These are phyloP conservation scores for Eupeodes corollae DNA, from an alignment of 1,140 invertebrate species.

Conservation along the genomic window DNA sequence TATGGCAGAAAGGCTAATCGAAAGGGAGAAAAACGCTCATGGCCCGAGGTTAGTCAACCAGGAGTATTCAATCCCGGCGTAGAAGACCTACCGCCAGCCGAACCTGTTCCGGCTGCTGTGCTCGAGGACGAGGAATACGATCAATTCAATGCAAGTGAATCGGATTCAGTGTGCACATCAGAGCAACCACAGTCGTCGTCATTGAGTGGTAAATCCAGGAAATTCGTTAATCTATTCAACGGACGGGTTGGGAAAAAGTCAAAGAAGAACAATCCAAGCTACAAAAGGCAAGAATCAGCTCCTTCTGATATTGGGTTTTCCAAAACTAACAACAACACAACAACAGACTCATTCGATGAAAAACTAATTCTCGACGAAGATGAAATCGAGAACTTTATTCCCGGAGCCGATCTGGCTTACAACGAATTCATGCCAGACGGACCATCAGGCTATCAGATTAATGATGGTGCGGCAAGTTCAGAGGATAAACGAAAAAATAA, in stretches of 20 bases:
- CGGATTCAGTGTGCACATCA: conserved; percentile 13
- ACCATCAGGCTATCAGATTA: conserved; percentile 28
- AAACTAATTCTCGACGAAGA: conserved; percentile 31
- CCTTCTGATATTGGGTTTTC: conserved; percentile 8
- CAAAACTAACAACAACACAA: not conserved
- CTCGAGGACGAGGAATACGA: not conserved
- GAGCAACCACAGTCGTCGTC: conserved; percentile 10
- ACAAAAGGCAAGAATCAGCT: conserved; percentile 26
- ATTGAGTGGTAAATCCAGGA: too few relatives aligned
- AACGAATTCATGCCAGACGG: conserved; percentile 37
- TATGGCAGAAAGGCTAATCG: conserved; percentile 22
- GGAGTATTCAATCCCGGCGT: too few relatives aligned
- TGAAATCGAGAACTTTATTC: conserved; percentile 31
- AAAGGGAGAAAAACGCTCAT: conserved; percentile 22
- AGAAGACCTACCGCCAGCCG: too few relatives aligned
- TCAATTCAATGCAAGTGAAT: conserved; percentile 21
- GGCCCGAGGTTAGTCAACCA: conserved; percentile 17
- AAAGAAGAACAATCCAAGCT: conserved; percentile 4
- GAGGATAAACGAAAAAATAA: conserved; percentile 33
- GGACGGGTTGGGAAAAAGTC: not conserved
- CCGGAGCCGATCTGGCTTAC: conserved; percentile 29
- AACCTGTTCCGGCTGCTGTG: too few relatives aligned
- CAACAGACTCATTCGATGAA: conserved; percentile 21
- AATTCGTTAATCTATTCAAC: not conserved
- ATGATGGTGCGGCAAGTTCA: conserved; percentile 9